Conservation (phyloP, 2,888 invertebrate species). For the Rhamphomyia laevipes region DNA sequence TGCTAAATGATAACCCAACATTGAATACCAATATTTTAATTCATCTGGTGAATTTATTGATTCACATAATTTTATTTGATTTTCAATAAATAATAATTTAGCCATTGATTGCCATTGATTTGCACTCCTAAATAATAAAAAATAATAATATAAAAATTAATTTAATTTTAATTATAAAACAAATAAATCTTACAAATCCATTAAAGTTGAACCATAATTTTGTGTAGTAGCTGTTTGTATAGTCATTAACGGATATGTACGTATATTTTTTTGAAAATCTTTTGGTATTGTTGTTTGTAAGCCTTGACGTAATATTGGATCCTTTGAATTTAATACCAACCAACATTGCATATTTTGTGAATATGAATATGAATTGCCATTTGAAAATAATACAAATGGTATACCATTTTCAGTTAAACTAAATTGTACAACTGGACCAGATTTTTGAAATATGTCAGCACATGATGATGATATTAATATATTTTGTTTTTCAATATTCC, state of each 20-base stretch:
- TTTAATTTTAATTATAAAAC: not conserved
- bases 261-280: conserved; percentile 30
- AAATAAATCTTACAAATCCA: conserved; percentile 18
- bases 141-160: not conserved
- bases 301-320: conserved; percentile 41
- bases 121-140: conserved; percentile 21
- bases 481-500: conserved; percentile 26
- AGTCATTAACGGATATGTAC: conserved; percentile 31
- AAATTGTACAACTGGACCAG: conserved; percentile 46
- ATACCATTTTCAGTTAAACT: conserved; percentile 55
- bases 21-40: conserved; percentile 34
- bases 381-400: conserved; percentile 73
- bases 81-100: conserved; percentile 34
- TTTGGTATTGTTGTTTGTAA: conserved; percentile 36
- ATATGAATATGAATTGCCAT: conserved; percentile 76
- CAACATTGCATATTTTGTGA: conserved; percentile 62
- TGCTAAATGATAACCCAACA: conserved; percentile 34
- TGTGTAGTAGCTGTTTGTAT: conserved; percentile 30
- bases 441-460: conserved; percentile 29
- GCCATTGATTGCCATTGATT: conserved; percentile 34
- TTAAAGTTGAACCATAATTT: conserved; percentile 19
- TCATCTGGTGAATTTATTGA: conserved; percentile 32
- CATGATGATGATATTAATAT: conserved; percentile 29
- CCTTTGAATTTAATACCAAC: conserved; percentile 45
- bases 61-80: conserved; percentile 36